Base-by-base conservation (phyloP, 2,888 invertebrate genomes). In the Hirtodrosophila duncani region DNA sequence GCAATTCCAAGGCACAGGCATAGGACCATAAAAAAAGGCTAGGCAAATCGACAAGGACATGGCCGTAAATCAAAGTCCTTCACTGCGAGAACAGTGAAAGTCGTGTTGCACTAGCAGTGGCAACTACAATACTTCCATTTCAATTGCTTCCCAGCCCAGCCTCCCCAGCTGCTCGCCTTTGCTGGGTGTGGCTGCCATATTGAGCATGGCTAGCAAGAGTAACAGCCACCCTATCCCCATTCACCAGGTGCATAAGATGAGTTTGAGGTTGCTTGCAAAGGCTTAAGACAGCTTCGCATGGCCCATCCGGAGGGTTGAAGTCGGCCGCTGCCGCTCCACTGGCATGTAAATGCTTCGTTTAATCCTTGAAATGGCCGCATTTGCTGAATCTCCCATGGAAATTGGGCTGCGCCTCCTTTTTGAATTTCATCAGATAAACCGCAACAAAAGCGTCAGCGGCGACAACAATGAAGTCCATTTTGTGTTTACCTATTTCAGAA, bases 301-400 rank as follows among this genome's bases (percentile, higher is more conserved):
- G 18, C 27, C 45, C 34, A 50, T n/a, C 9, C 13, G 37, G 38
- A 57, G 62, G 68, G 79, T 59, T 67, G 58, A 5, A 49, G 53
- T 53, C 42, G 46, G n/a, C 68, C 52, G 52, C 66, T 60, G 64
- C 58, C 36, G 26, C 42, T 42, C 13, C 31, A 41, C 45, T 37
- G 37, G 48, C 64, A 53, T 66, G 56, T 57, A 60, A 80, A 77
- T 67, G 55, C 34, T 44, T 11, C 43, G 43, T 52, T 67, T 68
- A 75, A 77, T 75, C 78, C 74, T 56, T 67, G 48, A 63, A 59
- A 80, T 74, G 60, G 51, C 78, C 55, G 30, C 81, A 78, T 70
- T 80, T 80, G 78, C 20, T 48, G 43, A 34, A 52, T 50, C 61
- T 69, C 61, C 61, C 81, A 69, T 65, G 60, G 31, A 67, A 77